Percentiles rank a stretch among this genome's conserved stretches.
Evolutionary conservation across 2,888 invertebrate genomes (phyloP).

Genomic region (Cordylochernes scorpioides): DNA sequence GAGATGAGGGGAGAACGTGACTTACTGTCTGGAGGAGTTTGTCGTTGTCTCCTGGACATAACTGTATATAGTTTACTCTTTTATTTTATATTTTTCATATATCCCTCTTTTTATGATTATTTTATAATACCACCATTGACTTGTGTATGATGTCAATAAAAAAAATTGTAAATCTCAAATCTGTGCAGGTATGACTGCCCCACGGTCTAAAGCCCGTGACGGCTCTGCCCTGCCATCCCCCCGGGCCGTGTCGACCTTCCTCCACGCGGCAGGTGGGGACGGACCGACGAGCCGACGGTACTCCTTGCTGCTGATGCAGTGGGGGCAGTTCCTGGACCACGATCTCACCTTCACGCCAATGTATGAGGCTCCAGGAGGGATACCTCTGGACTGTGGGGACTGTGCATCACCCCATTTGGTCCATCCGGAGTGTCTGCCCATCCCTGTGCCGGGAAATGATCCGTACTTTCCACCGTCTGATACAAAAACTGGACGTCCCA

Average conservation of each 20-base stretch:
- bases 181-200: conserved; percentile 41
- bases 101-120: no score
- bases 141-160: no score
- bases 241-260: conserved; percentile 51
- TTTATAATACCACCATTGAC: no score
- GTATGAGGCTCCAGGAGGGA: conserved; percentile 38
- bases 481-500: conserved; percentile 26
- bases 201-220: conserved; percentile 41
- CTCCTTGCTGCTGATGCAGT: conserved; percentile 79
- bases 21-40: no score
- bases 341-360: conserved; percentile 70
- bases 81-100: no score
- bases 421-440: conserved; percentile 77
- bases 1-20: no score
- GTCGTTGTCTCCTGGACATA: no score
- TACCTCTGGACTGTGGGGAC: conserved; percentile 60
- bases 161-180: no score
- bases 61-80: no score
- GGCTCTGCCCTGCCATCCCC: conserved; percentile 58
- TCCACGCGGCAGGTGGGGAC: conserved; percentile 76
- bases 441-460: conserved; percentile 61
- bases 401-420: conserved; percentile 65
- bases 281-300: conserved; percentile 64
- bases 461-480: conserved; percentile 59
- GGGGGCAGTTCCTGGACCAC: conserved; percentile 71